Base-by-base conservation (phyloP, 2,888 invertebrate genomes). In the Rosalia funebris region DNA sequence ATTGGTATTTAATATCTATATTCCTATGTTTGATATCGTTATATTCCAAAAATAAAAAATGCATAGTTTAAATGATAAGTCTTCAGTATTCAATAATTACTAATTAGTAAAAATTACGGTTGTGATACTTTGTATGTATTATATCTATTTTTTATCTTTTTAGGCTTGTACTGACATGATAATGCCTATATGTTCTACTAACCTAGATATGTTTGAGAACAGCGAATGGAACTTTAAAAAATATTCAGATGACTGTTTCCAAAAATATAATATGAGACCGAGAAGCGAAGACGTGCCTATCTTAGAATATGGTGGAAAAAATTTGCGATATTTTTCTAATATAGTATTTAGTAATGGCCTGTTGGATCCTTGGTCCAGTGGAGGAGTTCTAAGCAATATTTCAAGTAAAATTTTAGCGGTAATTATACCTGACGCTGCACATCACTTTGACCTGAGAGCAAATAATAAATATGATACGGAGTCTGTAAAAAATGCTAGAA, bases 161-260 rank as follows among this genome's bases (percentile, higher is more conserved):
- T 83, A 95, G 91, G 86, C 91, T 0, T 98, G 98, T 77, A 95
- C 96, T 16, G 98, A 99, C 82, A 96, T 98, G 92, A 91, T 96
- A 60, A 96, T 97, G 94, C 98, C 98, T 0, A 89, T 92, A 84
- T 98, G 98, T 80, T 83, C 88, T 1, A 73, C 71, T 20, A 81
- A 84, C 1, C 83, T 86, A 7, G 95, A 94, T 75, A 95, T 98
- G 91, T 96, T 96, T 78, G 91, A 92, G 74, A 86, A 88, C 0
- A 64, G 75, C 0, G 75, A 84, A 0, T 98, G 96, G 96, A 86
- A 93, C 81, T 85, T 89, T 52, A 85, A 87, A 0, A 69, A 81
- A 17, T 91, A 83, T 74, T 82, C 89, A 0, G 86, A 88, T 1
- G 82, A 82, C 0, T 98, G 98, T 79, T 84, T 84, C 63, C 83